Evolutionary conservation across 2,797 vertebrate species (phyloP), one percentile per base, ranked within the genome.

Genomic region (Gobio occitaniae): DNA sequence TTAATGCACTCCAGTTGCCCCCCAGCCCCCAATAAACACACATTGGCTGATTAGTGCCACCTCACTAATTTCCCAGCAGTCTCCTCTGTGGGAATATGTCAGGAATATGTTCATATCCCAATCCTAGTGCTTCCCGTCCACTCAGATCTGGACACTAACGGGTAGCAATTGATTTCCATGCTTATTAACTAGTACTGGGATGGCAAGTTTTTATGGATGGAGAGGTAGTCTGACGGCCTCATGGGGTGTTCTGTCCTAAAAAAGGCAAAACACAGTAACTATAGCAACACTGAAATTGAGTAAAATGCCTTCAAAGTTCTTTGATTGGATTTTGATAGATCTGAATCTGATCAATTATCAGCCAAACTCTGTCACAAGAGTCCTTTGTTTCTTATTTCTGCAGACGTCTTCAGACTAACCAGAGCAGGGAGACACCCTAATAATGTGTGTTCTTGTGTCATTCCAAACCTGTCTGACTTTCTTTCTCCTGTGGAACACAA

Each of bases 41-140:
- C 87, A 80, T 63, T 19, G 68, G 79, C 87, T 88, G 87, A 88
- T 90, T 90, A 90, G 87, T 88, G 89, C 89, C 87, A 90, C 87
- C 86, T 88, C 86, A 84, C 85, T 84, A 87, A 86, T 90, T 86
- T 84, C 86, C 87, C 84, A 87, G 82, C 84, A 90, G 76, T 79
- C 76, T 76, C 69, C 47, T 85, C 80, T 52, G 78, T 77, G 72
- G 29, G 81, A 84, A 80, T 75, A 82, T 88, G 86, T 87, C 78
- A 86, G 78, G 69, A 68, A 87, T 87, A 70, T 41, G 66, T 76
- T 69, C 52, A 61, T 36, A 82, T 77, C 56, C 66, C 38, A 25
- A 17, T 82, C n/a, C 36, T 41, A 29, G 25, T 3, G 29, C 38
- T 74, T 66, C 63, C 47, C 17, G 52, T 68, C 78, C 29, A n/a